A percentile compares a stretch with the other conserved stretches of the same genome.
These are phyloP conservation scores for Escarpia spicata DNA, from an alignment of 2,888 invertebrate genomes.

Conservation along the genomic window DNA sequence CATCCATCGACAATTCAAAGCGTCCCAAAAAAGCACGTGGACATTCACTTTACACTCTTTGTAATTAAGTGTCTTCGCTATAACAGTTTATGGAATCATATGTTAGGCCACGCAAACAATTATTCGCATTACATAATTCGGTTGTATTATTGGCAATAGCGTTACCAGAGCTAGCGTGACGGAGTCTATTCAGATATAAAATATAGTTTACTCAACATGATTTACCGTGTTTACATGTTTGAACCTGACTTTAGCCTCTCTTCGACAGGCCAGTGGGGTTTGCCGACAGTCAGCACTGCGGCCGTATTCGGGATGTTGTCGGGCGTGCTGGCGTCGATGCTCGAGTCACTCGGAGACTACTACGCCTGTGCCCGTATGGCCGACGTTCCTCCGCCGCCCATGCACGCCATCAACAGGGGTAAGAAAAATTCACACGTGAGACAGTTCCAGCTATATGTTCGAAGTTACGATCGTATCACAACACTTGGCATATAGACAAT, in stretches of 20 bases:
- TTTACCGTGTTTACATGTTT: too few species aligned
- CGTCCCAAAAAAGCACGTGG: too few species aligned
- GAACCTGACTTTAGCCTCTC: conserved; percentile 66
- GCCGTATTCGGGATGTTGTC: conserved; percentile 61
- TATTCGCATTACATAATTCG: neutral
- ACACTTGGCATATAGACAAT: too few species aligned
- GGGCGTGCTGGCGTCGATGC: conserved; percentile 56
- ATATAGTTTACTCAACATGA: too few species aligned
- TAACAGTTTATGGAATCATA: neutral
- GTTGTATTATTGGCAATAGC: neutral
- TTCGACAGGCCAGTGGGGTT: conserved; percentile 68
- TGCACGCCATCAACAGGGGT: conserved; percentile 84
- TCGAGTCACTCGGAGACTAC: conserved; percentile 80
- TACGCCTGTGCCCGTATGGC: conserved; percentile 80
- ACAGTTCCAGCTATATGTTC: too few species aligned
- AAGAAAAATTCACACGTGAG: conserved; percentile 26
- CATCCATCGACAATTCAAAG: too few species aligned
- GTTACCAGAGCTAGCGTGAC: too few species aligned
- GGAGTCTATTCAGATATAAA: too few species aligned
- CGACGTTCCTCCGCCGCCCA: conserved; percentile 83
- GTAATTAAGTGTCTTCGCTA: neutral
- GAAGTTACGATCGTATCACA: too few species aligned
- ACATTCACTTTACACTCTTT: too few species aligned
- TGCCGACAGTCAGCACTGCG: conserved; percentile 55
- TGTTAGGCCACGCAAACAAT: neutral